Evolutionary conservation across 2,797 vertebrate genomes (phyloP), one percentile per base, ranked within the genome.

Genomic region (Buceros bicornis): DNA sequence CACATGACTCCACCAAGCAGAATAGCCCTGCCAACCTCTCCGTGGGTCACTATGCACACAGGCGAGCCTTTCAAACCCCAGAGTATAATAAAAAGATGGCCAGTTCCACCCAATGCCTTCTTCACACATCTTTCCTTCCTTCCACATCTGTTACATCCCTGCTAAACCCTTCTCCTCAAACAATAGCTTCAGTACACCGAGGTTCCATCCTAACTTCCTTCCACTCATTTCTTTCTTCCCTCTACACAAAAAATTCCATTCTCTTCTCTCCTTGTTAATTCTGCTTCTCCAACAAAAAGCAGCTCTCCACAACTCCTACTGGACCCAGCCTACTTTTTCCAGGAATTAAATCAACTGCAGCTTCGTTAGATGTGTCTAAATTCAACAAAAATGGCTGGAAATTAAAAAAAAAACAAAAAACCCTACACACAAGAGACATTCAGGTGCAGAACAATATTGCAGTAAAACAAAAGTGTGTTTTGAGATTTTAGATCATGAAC

Each of bases 1-100:
- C 0, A 3, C 2, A 7, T 1, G 16, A 60, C 42, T 31, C 42
- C 7, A 4, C 45, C 28, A 69, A 71, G 74, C 11, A 13, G 33
- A 20, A 78, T 45, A 82, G 37, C 28, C 25, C 90, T 37, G 67
- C 12, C 76, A 53, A n/a, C 13, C 48, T 54, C 60, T 43, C 64
- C 42, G 37, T 9, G 35, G 13, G 5, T 42, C 33, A 5, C 9
- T 25, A 14, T 2, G n/a, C 62, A 78, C 43, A 42, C 15, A 62
- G 43, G 4, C 43, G 71, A 79, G 35, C 40, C 50, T 72, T 64
- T 42, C 64, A 83, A 86, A 76, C 17, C 35, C 5, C 43, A 58
- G 7, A 79, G n/a, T 20, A 4, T 3, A 57, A 57, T 4, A 54
- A n/a, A 28, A 37, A 20, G 25, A 6, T 66, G 35, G 53, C 29